Base-by-base conservation (phyloP, 2,797 vertebrate species). In the Cyclopterus lumpus region DNA sequence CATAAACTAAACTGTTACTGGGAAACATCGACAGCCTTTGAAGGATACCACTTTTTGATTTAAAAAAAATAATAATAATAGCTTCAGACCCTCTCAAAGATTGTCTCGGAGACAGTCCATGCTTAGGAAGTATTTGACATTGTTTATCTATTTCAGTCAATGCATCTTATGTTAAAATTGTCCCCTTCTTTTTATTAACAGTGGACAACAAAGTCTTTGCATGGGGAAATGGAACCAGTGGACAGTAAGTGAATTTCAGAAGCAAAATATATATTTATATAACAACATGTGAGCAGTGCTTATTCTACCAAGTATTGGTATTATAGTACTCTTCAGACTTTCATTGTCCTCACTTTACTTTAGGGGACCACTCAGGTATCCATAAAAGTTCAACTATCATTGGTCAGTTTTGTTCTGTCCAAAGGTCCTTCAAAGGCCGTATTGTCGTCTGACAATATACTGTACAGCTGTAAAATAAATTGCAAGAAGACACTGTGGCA, bases 171-270 rank as follows among this genome's bases (percentile, higher is more conserved):
- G 5, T 18, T 77, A 36, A 81, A 34, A 15, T 12, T 48, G 46
- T 67, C 40, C 46, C 73, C 11, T 77, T 26, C 26, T 16, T 71
- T 71, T 76, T 74, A 62, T 82, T 57, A 67, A 57, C 84, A 91
- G 90, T 42, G 66, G 76, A 85, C 66, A 86, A 89, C 81, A 87
- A 80, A 71, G 86, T 92, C 57, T 90, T 90, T 73, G 79, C 87
- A 18, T 92, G 86, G 90, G 86, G 85, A 54, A 91, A 91, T 63
- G 88, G 86, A 63, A 86, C 66, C 48, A 90, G 85, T 89, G 87
- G 86, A 87, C 87, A 91, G 89, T 92, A 83, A 91, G 89, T 93
- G 48, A 6, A 81, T 70, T 65, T 65, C 22, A 73, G 5, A 64
- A 38, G 24, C 36, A 67, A 30, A 61, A 51, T 16, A 8, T 1